These are phyloP conservation scores for Phanerotoma sp. DNA, from an alignment of 2,888 invertebrate species.

Conservation along the genomic window DNA sequence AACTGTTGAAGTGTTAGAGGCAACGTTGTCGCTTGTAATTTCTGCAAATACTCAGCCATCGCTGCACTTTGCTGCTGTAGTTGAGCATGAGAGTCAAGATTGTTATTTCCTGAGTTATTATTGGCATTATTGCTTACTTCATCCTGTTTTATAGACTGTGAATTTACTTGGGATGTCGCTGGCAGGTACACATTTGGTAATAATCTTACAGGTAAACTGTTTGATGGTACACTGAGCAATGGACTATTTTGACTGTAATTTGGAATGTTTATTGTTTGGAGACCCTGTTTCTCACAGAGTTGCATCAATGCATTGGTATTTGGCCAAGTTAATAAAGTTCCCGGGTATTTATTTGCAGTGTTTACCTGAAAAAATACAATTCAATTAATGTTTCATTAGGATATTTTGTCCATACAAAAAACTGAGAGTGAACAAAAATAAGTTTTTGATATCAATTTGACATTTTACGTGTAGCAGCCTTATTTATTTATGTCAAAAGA, in stretches of 20 bases:
- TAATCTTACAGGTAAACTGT: constrained; percentile 47
- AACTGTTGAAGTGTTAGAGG: constrained; percentile 54
- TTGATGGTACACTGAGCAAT: constrained; percentile 45
- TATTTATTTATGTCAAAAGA: too few relatives aligned
- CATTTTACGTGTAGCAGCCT: too few relatives aligned
- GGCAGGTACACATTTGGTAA: constrained; percentile 49
- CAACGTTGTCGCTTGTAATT: constrained; percentile 51
- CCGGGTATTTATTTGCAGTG: constrained; percentile 47
- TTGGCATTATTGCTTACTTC: constrained; percentile 33
- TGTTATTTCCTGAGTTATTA: not conserved
- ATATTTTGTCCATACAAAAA: not conserved
- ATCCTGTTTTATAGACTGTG: constrained; percentile 28
- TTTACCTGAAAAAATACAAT: constrained; percentile 38
- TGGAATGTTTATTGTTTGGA: constrained; percentile 53
- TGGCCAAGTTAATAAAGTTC: constrained; percentile 49
- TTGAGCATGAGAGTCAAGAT: constrained; percentile 41
- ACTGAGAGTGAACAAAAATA: not conserved
- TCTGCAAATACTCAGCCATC: constrained; percentile 55
- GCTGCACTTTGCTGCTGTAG: constrained; percentile 50
- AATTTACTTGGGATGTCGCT: constrained; percentile 42
- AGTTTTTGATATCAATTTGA: too few relatives aligned
- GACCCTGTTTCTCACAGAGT: constrained; percentile 50
- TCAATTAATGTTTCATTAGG: not conserved
- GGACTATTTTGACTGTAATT: constrained; percentile 50
- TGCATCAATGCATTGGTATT: constrained; percentile 51